Evolutionary conservation across 2,113 vertebrate genomes (phyloP), one percentile per base, ranked within the genome.

Genomic region (Epinephelus cyanopodus): DNA sequence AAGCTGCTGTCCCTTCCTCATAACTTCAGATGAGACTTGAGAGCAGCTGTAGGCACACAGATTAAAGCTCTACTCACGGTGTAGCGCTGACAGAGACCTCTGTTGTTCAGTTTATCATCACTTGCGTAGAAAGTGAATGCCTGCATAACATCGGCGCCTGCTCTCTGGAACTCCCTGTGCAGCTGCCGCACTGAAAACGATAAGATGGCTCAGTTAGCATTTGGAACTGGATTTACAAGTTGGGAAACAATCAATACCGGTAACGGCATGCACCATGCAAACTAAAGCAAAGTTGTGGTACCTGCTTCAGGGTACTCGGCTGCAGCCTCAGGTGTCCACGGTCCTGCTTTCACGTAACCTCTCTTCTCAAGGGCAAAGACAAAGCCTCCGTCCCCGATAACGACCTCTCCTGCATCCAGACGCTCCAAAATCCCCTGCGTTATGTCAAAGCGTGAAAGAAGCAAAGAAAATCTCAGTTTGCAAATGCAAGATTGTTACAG

Each of bases 41-140:
- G 62, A 80, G 71, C 83, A 91, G 90, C 87, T 91, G 86, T 79
- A 37, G 63, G 4, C 3, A 0, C 11, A 17, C 63, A 66, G 13
- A 25, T 2, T 27, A 5, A 14, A 6, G 2, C 14, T 33, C 6
- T 33, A 96, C 97, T 97, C 88, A 99, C 98, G 0, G 94, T 97
- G 94, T 97, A 94, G 84, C 94, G 93, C 87, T 97, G 96, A 5
- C 95, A 95, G 91, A 99, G 95, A 27, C 98, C 98, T n/a, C 98
- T 95, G 95, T 99, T 99, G 93, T 97, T 96, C 87, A 99, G 95
- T 88, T 99, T 99, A 83, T 99, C 98, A 10, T 99, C 98, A 75
- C 97, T 99, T 12, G 98, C 98, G 37, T 99, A 94, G 83, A 99
- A 99, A n/a, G 96, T 99, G 90, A 99, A 99, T 0, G 98, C 97